Evolutionary conservation across 1,140 invertebrate species (phyloP).

Genomic region (Papilio machaon): DNA sequence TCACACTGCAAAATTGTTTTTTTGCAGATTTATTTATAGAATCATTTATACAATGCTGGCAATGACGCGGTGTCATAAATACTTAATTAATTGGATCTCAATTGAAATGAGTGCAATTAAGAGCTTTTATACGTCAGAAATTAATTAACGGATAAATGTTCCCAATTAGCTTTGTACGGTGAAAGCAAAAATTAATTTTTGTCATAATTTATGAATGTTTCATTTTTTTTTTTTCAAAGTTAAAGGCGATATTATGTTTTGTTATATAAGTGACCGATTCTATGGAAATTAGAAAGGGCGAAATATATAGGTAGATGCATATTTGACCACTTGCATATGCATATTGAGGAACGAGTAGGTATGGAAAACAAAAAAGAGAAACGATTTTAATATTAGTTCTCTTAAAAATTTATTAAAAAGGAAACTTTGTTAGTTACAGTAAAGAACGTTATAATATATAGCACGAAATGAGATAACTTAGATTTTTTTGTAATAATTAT

Average conservation of each 20-base stretch:
- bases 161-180: slow-evolving; percentile 15
- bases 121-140: slow-evolving; percentile 9
- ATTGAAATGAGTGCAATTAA: slow-evolving; percentile 34
- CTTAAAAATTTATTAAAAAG: too few relatives aligned
- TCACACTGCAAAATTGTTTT: neutral
- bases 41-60: slow-evolving; percentile 9
- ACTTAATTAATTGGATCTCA: slow-evolving; percentile 31
- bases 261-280: too few relatives aligned
- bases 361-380: too few relatives aligned
- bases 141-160: slow-evolving; percentile 29
- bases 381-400: too few relatives aligned
- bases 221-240: too few relatives aligned
- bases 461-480: neutral
- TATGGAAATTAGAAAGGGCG: too few relatives aligned
- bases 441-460: too few relatives aligned
- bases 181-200: slow-evolving; percentile 5
- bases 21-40: slow-evolving; percentile 13
- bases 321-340: too few relatives aligned
- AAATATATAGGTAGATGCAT: too few relatives aligned
- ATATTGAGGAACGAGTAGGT: too few relatives aligned
- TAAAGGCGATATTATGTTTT: too few relatives aligned
- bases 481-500: neutral
- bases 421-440: too few relatives aligned
- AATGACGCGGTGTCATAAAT: slow-evolving; percentile 27
- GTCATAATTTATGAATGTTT: neutral